phyloP scores from a whole-genome alignment of 1,140 invertebrate genomes.

The Scaptomyza pallida region DNA sequence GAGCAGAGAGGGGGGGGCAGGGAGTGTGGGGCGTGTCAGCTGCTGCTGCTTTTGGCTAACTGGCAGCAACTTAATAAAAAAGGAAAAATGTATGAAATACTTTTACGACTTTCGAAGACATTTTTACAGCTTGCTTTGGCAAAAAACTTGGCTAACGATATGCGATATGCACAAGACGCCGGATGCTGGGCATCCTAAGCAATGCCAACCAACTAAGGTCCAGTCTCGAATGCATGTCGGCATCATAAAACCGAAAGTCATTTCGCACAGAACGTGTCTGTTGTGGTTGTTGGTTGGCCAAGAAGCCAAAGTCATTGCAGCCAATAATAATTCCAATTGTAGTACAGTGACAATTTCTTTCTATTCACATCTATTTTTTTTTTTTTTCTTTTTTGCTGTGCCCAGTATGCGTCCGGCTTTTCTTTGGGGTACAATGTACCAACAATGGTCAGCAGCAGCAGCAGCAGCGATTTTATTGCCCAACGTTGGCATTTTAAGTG shows the following conservation, averaged over 20 bases:
- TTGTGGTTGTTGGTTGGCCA: slow-evolving; percentile 51
- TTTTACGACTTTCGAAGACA: slow-evolving; percentile 83
- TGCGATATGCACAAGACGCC: slow-evolving; percentile 64
- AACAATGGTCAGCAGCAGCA: slow-evolving; percentile 71
- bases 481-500: slow-evolving; percentile 75
- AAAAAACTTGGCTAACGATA: slow-evolving; percentile 80
- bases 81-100: slow-evolving; percentile 82
- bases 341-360: slow-evolving; percentile 79
- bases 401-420: slow-evolving; percentile 47
- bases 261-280: slow-evolving; percentile 78
- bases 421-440: slow-evolving; percentile 78
- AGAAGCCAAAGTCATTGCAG: slow-evolving; percentile 82
- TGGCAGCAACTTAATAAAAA: slow-evolving; percentile 74
- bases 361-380: slow-evolving; percentile 5
- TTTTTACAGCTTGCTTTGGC: slow-evolving; percentile 78
- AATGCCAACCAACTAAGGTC: slow-evolving; percentile 19
- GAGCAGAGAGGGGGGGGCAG: slow-evolving; percentile 20
- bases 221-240: slow-evolving; percentile 74
- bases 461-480: slow-evolving; percentile 69
- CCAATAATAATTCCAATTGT: slow-evolving; percentile 83
- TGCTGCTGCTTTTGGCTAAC: slow-evolving; percentile 37
- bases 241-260: slow-evolving; percentile 82
- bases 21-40: slow-evolving; percentile 30
- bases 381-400: slow-evolving; percentile 5
- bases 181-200: slow-evolving; percentile 26